Conservation (phyloP, 2,113 vertebrate species). For the Pardalotus punctatus region DNA sequence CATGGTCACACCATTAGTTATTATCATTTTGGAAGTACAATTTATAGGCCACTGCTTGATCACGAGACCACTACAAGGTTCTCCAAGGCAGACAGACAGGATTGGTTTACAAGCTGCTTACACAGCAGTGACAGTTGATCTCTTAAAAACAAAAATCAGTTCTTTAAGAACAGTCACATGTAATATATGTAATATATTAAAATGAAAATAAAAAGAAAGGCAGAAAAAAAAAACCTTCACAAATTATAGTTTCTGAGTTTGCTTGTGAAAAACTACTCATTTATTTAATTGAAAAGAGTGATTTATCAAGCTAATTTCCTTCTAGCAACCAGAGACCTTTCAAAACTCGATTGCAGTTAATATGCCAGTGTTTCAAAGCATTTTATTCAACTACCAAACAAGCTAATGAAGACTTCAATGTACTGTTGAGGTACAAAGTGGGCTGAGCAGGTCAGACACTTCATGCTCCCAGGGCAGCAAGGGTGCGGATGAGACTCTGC, state of each 20-base stretch:
- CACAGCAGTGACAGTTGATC: background rate
- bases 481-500: background rate
- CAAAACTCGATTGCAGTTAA: slow-evolving; percentile 44
- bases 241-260: background rate
- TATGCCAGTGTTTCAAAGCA: slow-evolving; percentile 21
- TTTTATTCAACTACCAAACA: slow-evolving; percentile 46
- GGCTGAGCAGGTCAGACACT: background rate
- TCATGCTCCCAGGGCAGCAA: background rate
- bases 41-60: background rate
- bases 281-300: slow-evolving; percentile 12
- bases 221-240: background rate
- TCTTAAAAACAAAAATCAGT: background rate
- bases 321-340: slow-evolving; percentile 58
- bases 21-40: background rate
- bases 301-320: slow-evolving; percentile 48
- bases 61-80: background rate
- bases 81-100: background rate
- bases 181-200: background rate
- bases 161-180: background rate
- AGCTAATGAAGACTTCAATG: slow-evolving; percentile 54
- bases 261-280: slow-evolving; percentile 8
- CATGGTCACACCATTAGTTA: background rate
- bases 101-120: background rate
- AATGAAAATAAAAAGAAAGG: background rate
- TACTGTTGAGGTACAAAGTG: slow-evolving; percentile 16